Evolutionary conservation across 1,140 invertebrate genomes (phyloP).

Genomic region (Sycophila sp.): DNA sequence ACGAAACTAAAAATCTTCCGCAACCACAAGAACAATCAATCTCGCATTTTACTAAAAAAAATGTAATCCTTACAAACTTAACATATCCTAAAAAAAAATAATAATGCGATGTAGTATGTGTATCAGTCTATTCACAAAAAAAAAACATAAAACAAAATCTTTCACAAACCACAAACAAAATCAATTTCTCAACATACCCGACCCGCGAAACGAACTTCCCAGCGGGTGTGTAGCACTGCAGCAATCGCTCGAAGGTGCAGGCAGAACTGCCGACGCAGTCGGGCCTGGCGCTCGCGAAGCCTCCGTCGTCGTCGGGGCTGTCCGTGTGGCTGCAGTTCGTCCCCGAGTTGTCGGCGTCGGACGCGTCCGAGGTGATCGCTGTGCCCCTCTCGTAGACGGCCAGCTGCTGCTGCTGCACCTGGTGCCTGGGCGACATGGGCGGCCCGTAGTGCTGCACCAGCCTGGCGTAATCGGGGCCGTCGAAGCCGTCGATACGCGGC

Average conservation of each 20-base stretch:
- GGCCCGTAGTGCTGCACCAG: background rate
- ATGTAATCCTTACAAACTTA: too few relatives aligned
- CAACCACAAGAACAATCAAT: too few relatives aligned
- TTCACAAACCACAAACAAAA: too few relatives aligned
- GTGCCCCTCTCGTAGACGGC: slow-evolving; percentile 1
- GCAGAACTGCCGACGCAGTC: background rate
- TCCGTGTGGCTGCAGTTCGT: background rate
- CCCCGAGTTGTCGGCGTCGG: background rate
- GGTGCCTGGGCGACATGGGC: background rate
- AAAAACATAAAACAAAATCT: too few relatives aligned
- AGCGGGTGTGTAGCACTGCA: background rate
- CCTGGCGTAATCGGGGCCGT: slow-evolving; percentile 19
- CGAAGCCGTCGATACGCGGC: background rate
- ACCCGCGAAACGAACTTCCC: background rate
- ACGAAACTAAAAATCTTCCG: too few relatives aligned
- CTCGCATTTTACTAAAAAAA: too few relatives aligned
- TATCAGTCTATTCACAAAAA: too few relatives aligned
- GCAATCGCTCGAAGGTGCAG: background rate
- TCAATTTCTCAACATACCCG: slow-evolving; percentile 21
- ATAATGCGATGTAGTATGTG: too few relatives aligned
- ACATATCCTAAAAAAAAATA: too few relatives aligned
- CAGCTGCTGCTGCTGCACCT: background rate
- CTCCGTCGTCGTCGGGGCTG: background rate
- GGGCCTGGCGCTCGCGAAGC: background rate
- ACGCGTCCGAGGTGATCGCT: slow-evolving; percentile 10